Conservation (phyloP, 2,113 vertebrate species). For the Passer domesticus region DNA sequence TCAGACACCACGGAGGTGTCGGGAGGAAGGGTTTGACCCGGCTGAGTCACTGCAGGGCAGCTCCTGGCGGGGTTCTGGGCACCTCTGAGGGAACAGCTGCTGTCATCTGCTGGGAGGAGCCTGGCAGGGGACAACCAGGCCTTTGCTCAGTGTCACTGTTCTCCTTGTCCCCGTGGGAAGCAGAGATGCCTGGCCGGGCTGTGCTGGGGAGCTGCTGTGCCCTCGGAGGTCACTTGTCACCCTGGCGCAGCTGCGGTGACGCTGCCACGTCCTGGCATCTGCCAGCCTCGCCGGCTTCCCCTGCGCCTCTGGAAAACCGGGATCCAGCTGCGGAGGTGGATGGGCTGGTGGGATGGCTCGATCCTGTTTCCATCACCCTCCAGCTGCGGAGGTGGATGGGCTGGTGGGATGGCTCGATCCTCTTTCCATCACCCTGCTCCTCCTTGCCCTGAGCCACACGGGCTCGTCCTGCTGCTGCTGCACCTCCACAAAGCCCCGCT, state of each 20-base stretch:
- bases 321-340: background rate
- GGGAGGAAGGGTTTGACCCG: constrained; percentile 18
- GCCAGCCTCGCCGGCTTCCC: accelerated
- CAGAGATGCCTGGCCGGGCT: accelerated
- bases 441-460: accelerated
- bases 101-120: background rate
- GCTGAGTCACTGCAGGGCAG: background rate
- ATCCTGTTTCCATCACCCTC: accelerated
- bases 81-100: background rate
- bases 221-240: background rate
- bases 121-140: background rate
- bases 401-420: background rate
- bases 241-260: background rate
- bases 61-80: background rate
- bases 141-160: background rate
- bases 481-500: background rate
- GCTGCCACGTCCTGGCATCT: constrained; percentile 7
- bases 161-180: background rate
- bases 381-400: background rate
- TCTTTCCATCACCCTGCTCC: accelerated
- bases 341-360: background rate
- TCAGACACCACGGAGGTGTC: background rate
- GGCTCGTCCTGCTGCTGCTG: background rate
- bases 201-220: background rate
- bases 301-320: accelerated